Percentiles rank a stretch among this genome's conserved stretches.
phyloP scores from a whole-genome alignment of 2,113 vertebrate genomes.

The Stomatorhinus ivindoensis region DNA sequence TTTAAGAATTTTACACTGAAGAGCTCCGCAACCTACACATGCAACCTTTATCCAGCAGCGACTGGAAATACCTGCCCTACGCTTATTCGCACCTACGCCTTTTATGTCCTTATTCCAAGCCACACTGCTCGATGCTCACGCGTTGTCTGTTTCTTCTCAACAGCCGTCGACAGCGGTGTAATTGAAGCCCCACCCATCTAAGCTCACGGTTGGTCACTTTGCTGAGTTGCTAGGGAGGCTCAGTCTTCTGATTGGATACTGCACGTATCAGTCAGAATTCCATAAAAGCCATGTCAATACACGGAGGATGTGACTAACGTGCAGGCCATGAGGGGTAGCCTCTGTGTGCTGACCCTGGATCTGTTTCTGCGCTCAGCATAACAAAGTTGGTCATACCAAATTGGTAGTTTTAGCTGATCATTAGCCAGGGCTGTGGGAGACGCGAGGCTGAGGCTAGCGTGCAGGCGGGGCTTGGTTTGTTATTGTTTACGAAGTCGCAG shows the following conservation, averaged over 20 bases:
- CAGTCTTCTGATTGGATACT: constrained; percentile 29
- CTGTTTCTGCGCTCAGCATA: constrained; percentile 8
- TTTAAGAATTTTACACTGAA: background rate
- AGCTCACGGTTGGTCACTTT: constrained; percentile 36
- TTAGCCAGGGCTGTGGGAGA: background rate
- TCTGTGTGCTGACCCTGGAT: constrained; percentile 24
- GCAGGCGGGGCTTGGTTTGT: constrained; percentile 43
- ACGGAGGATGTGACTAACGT: constrained; percentile 30
- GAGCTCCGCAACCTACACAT: background rate
- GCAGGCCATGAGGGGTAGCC: constrained; percentile 3
- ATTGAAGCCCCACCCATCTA: constrained; percentile 7
- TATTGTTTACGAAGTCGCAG: constrained; percentile 37
- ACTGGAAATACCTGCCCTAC: background rate
- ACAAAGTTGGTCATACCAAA: background rate
- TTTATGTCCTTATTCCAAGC: background rate
- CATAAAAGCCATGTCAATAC: constrained; percentile 16
- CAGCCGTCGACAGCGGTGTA: constrained; percentile 7
- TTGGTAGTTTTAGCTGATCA: background rate
- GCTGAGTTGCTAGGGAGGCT: constrained; percentile 50
- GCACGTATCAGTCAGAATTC: constrained; percentile 32
- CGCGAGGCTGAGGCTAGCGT: background rate
- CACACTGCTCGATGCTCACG: constrained; percentile 17
- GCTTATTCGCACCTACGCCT: background rate
- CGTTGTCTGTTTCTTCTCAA: constrained; percentile 16
- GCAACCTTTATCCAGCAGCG: background rate